These are phyloP conservation scores for Ligdia adustata DNA, from an alignment of 2,888 invertebrate genomes.

Conservation along the genomic window DNA sequence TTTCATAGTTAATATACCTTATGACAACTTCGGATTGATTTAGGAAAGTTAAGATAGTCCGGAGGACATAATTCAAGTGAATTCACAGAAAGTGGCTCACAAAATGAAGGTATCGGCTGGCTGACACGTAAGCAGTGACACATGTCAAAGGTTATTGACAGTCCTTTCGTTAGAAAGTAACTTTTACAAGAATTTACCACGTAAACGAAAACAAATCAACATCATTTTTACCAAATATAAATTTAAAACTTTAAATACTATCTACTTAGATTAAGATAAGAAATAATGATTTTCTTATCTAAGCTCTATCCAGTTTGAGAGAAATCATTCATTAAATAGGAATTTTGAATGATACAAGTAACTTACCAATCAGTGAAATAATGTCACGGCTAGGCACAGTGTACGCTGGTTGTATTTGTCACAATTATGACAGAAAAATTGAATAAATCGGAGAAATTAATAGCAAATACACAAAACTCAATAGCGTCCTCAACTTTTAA, in stretches of 20 bases:
- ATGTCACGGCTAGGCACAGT: too few species aligned
- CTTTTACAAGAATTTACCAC: conserved; percentile 23
- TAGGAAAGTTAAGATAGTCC: neutral
- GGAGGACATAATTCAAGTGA: conserved; percentile 25
- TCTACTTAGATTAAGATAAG: too few species aligned
- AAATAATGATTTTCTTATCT: too few species aligned
- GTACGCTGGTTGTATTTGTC: too few species aligned
- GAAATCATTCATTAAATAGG: too few species aligned
- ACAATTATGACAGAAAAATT: too few species aligned
- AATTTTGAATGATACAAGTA: too few species aligned
- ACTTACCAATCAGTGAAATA: too few species aligned
- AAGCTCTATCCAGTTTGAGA: too few species aligned
- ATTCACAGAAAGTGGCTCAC: conserved; percentile 43
- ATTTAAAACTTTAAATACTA: too few species aligned
- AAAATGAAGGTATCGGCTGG: conserved; percentile 64
- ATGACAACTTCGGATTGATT: neutral
- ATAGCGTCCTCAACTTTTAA: neutral
- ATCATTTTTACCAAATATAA: too few species aligned
- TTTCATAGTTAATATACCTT: neutral
- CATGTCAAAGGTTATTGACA: conserved; percentile 84
- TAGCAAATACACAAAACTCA: conserved; percentile 6
- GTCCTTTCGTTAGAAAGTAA: conserved; percentile 55
- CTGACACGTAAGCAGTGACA: conserved; percentile 84
- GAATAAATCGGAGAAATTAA: too few species aligned
- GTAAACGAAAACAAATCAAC: conserved; percentile 14